Evolutionary conservation across 2,888 invertebrate genomes (phyloP).

Genomic region (Drosophila limbata): DNA sequence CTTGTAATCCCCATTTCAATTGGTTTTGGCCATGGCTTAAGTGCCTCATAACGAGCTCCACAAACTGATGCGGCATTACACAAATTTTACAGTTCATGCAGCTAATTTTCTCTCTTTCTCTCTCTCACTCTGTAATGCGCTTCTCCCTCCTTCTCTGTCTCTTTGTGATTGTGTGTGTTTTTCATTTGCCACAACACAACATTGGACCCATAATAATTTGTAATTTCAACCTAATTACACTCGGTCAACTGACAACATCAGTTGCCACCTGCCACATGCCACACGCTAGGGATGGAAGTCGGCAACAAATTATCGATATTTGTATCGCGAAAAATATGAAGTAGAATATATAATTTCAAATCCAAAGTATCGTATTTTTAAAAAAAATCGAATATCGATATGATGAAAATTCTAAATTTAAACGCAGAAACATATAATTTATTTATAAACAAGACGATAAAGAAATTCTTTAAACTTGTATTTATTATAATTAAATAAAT

Average conservation of each 20-base stretch:
- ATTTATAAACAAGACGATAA: too few relatives aligned
- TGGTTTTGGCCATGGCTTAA: slow-evolving; percentile 25
- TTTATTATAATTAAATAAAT: too few relatives aligned
- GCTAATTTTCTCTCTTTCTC: slow-evolving; percentile 12
- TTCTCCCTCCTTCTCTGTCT: not conserved
- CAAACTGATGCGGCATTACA: slow-evolving; percentile 19
- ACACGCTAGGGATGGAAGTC: not conserved
- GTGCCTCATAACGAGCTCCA: slow-evolving; percentile 36
- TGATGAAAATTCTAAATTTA: too few relatives aligned
- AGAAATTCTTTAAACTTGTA: too few relatives aligned
- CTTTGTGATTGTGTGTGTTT: slow-evolving; percentile 8
- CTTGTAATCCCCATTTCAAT: slow-evolving; percentile 32
- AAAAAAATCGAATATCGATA: too few relatives aligned
- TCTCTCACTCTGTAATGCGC: not conserved
- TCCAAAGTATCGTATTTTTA: too few relatives aligned
- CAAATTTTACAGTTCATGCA: slow-evolving; percentile 23
- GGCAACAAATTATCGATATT: not conserved
- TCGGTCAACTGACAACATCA: slow-evolving; percentile 53
- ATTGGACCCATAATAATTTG: slow-evolving; percentile 43
- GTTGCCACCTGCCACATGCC: slow-evolving; percentile 23
- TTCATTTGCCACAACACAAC: slow-evolving; percentile 25
- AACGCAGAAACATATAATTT: too few relatives aligned
- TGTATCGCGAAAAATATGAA: not conserved
- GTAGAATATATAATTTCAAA: not conserved
- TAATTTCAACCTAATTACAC: slow-evolving; percentile 59